phyloP scores from a whole-genome alignment of 2,797 vertebrate species.

The Carduelis carduelis region DNA sequence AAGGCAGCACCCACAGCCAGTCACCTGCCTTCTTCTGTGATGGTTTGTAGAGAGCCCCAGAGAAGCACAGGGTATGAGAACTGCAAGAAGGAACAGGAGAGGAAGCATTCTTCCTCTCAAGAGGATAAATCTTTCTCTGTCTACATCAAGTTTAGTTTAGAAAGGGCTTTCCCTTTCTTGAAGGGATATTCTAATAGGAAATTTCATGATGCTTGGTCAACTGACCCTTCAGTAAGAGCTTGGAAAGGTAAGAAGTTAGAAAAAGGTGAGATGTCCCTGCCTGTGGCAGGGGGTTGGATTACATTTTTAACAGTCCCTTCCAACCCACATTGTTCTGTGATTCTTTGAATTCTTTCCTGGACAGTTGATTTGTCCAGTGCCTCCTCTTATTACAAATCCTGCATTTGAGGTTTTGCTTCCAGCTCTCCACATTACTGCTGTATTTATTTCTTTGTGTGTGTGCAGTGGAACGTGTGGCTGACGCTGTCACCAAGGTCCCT shows the following conservation, averaged over 20 bases:
- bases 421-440: not conserved
- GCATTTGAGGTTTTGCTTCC: not conserved
- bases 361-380: not conserved
- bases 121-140: not conserved
- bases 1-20: not conserved
- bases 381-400: not conserved
- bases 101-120: not conserved
- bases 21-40: not conserved
- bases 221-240: not conserved
- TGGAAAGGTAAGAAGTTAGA: not conserved
- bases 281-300: fast-evolving
- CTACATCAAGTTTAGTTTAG: not conserved
- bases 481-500: slow-evolving; percentile 67
- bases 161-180: not conserved
- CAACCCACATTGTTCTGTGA: not conserved
- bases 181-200: not conserved
- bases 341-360: not conserved
- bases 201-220: not conserved
- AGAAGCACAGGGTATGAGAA: not conserved
- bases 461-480: slow-evolving; percentile 68
- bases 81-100: not conserved
- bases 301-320: not conserved
- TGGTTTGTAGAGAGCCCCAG: not conserved
- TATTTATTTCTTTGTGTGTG: not conserved
- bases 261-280: not conserved